phyloP scores from a whole-genome alignment of 2,888 invertebrate genomes.

The Brenthis daphne region DNA sequence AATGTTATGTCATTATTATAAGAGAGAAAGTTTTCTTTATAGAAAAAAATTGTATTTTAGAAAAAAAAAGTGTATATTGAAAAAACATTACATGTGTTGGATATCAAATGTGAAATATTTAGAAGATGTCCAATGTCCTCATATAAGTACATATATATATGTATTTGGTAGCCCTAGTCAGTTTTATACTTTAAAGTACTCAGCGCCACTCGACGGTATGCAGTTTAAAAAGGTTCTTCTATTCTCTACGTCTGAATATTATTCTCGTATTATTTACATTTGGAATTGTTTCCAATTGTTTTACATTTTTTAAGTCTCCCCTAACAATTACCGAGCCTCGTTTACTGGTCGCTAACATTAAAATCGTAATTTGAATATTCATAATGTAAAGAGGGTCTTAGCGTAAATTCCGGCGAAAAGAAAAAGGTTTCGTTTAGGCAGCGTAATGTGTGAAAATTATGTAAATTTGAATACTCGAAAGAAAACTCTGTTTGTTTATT shows the following conservation, averaged over 20 bases:
- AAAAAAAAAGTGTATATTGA: too few species aligned
- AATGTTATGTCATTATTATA: neutral
- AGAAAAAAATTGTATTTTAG: neutral
- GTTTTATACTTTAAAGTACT: slow-evolving; percentile 39
- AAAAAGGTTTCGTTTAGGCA: slow-evolving; percentile 34
- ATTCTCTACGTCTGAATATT: slow-evolving; percentile 40
- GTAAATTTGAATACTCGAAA: slow-evolving; percentile 17
- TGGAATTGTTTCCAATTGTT: slow-evolving; percentile 39
- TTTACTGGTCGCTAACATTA: slow-evolving; percentile 32
- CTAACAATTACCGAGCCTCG: slow-evolving; percentile 30
- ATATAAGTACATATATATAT: too few species aligned
- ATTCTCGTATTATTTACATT: slow-evolving; percentile 38
- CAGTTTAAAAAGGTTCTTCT: slow-evolving; percentile 46
- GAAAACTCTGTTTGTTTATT: slow-evolving; percentile 5
- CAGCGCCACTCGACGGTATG: slow-evolving; percentile 45
- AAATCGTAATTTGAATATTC: slow-evolving; percentile 41
- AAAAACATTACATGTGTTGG: too few species aligned
- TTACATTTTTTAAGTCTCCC: slow-evolving; percentile 29
- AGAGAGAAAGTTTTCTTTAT: neutral
- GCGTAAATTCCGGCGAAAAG: slow-evolving; percentile 34
- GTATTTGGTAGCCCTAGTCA: slow-evolving; percentile 22
- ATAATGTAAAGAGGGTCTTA: slow-evolving; percentile 36
- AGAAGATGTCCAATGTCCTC: too few species aligned
- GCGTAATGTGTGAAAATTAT: slow-evolving; percentile 24
- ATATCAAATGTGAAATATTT: too few species aligned